Evolutionary conservation across 2,797 vertebrate species (phyloP).

Genomic region (Sphenopsis melanotis): DNA sequence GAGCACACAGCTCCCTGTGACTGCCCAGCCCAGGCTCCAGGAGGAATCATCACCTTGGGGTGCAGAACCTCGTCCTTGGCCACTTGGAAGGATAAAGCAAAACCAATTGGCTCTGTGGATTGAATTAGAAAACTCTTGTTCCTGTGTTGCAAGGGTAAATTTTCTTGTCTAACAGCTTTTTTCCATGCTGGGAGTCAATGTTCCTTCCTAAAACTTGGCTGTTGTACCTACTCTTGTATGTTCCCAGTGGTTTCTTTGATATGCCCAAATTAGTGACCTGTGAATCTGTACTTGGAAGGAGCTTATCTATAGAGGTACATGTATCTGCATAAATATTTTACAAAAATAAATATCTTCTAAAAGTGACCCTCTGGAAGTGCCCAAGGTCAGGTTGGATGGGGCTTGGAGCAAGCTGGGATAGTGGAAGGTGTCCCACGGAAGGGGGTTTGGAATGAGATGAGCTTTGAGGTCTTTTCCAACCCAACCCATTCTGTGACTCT

Average conservation of each 20-base stretch:
- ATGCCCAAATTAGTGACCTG: not conserved
- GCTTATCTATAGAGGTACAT: fast-evolving
- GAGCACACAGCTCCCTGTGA: not conserved
- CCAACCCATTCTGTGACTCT: not conserved
- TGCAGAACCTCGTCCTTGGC: not conserved
- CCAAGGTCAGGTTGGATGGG: not conserved
- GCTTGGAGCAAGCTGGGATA: not conserved
- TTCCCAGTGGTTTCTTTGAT: not conserved
- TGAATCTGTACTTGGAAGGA: not conserved
- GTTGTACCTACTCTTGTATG: not conserved
- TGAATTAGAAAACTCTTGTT: not conserved
- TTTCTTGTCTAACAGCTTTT: not conserved
- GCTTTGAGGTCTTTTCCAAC: not conserved
- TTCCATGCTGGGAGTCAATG: not conserved
- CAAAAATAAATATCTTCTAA: not conserved
- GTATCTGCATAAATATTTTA: not conserved
- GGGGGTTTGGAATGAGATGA: not conserved
- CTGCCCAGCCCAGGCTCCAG: not conserved
- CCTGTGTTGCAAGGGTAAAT: not conserved
- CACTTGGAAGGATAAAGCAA: not conserved
- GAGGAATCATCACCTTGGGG: not conserved
- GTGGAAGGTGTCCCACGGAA: not conserved
- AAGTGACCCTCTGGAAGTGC: not conserved
- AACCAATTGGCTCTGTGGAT: not conserved
- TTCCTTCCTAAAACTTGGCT: not conserved